phyloP scores from a whole-genome alignment of 2,888 invertebrate genomes.

The Phrixothrix hirtus region DNA sequence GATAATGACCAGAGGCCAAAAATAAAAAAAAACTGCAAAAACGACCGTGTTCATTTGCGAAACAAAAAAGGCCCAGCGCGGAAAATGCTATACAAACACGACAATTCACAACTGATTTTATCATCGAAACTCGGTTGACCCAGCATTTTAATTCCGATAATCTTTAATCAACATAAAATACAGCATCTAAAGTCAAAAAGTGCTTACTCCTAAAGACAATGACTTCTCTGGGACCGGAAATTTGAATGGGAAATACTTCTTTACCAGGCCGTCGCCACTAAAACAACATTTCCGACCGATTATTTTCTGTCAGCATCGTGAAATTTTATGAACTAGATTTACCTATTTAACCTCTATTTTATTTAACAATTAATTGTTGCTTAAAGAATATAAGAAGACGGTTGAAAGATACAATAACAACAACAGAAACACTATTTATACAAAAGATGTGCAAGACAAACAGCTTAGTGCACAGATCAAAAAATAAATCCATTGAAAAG shows the following conservation, averaged over 20 bases:
- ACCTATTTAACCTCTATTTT: too few relatives aligned
- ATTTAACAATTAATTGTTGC: too few relatives aligned
- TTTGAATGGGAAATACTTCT: slow-evolving; percentile 21
- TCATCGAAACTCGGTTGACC: slow-evolving; percentile 15
- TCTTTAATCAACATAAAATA: slow-evolving; percentile 18
- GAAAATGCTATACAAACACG: slow-evolving; percentile 30
- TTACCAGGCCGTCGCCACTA: slow-evolving; percentile 9
- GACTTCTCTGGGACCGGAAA: slow-evolving; percentile 14
- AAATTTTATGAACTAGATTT: too few relatives aligned
- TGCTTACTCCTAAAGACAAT: slow-evolving; percentile 20
- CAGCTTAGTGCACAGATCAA: not conserved
- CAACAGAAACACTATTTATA: too few relatives aligned
- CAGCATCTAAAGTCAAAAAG: slow-evolving; percentile 9
- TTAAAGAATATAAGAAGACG: too few relatives aligned
- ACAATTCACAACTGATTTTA: slow-evolving; percentile 23
- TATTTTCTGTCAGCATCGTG: not conserved
- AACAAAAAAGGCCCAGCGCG: slow-evolving; percentile 24
- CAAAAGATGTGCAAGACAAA: not conserved
- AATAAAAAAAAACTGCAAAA: slow-evolving; percentile 39
- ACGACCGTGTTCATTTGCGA: slow-evolving; percentile 31
- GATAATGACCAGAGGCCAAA: slow-evolving; percentile 51
- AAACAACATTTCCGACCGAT: slow-evolving; percentile 9
- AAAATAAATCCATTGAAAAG: not conserved
- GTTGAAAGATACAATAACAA: too few relatives aligned
- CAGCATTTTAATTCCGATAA: slow-evolving; percentile 28